Base-by-base conservation (phyloP, 2,888 invertebrate species). In the Siphlonurus alternatus region DNA sequence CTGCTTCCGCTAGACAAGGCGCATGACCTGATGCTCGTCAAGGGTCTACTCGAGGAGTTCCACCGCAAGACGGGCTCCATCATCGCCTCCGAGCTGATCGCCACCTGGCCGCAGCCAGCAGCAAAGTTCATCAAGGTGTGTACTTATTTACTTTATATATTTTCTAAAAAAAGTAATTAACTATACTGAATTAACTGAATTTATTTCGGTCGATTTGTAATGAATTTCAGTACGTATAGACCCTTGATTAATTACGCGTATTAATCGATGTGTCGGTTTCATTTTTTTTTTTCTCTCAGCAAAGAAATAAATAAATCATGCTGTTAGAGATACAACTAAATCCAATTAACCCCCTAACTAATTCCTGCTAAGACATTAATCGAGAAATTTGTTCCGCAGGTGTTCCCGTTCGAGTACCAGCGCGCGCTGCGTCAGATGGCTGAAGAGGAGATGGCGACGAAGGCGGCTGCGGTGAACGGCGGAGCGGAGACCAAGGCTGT, bases 321-420 rank as follows among this genome's bases (percentile, higher is more conserved):
- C n/a, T n/a, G n/a, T n/a, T n/a, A n/a, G n/a, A n/a, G n/a, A n/a
- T n/a, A n/a, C n/a, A n/a, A n/a, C n/a, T n/a, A n/a, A n/a, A n/a
- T n/a, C n/a, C n/a, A n/a, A n/a, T n/a, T n/a, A n/a, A n/a, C n/a
- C n/a, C n/a, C n/a, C n/a, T n/a, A n/a, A n/a, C n/a, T n/a, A n/a
- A n/a, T n/a, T n/a, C n/a, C n/a, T n/a, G n/a, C n/a, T n/a, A n/a
- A n/a, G n/a, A n/a, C n/a, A n/a, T n/a, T n/a, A n/a, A n/a, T n/a
- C n/a, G n/a, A n/a, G n/a, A n/a, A n/a, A n/a, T 65, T 59, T 38
- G 20, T 51, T 38, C 64, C 69, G 3, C 67, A 83, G 82, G 92
- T 98, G 61, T 98, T 98, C 81, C 98, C 99, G 0, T 89, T 89
- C 72, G 99, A 99, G 73, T 99, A 96, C 78, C 94, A 96, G 73